phyloP scores from a whole-genome alignment of 2,113 vertebrate species.

The Cardinalis cardinalis region DNA sequence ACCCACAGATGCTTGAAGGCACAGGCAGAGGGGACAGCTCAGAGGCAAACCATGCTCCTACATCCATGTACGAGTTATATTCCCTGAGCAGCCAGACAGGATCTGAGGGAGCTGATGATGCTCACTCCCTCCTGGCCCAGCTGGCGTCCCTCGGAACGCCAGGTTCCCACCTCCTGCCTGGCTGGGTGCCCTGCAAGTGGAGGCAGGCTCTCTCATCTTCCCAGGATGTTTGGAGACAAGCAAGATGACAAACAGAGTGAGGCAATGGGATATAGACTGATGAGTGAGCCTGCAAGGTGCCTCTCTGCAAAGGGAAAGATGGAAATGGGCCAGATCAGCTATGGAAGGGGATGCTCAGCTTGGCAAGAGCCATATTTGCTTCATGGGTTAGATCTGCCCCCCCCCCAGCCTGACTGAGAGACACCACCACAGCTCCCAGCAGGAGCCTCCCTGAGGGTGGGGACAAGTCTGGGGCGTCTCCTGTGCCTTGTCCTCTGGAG shows the following conservation, averaged over 20 bases:
- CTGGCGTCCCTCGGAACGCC: accelerated
- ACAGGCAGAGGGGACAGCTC: background rate
- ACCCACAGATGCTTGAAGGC: background rate
- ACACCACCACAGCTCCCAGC: background rate
- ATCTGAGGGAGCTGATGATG: background rate
- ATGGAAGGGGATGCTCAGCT: background rate
- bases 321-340: background rate
- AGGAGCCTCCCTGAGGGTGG: background rate
- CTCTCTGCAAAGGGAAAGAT: background rate
- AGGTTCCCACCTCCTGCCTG: background rate
- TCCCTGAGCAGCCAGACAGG: background rate
- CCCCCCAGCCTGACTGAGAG: background rate
- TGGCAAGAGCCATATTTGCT: background rate
- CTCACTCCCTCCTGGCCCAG: background rate
- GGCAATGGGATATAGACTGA: background rate
- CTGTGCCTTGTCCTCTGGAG: background rate
- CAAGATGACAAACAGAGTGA: background rate
- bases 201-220: background rate
- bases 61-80: background rate
- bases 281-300: background rate
- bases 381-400: background rate
- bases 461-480: background rate
- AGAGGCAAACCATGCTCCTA: background rate
- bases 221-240: background rate
- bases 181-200: accelerated